These are phyloP conservation scores for Danio choprae DNA, from an alignment of 2,797 vertebrate genomes.

Conservation along the genomic window DNA sequence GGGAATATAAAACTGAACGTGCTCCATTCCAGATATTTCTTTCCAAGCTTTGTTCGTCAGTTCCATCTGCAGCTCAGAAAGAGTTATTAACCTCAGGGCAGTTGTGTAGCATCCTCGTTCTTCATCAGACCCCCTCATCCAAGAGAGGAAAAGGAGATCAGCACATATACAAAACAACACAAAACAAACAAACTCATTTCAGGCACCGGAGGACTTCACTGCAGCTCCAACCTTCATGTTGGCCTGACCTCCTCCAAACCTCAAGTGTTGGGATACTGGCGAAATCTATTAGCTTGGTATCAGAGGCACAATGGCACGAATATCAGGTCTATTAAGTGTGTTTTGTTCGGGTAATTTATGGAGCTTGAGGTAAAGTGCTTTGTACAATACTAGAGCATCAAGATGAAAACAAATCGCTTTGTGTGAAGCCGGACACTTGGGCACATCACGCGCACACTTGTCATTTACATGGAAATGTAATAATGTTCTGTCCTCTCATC, in stretches of 20 bases:
- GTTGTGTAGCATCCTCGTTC: conserved; percentile 36
- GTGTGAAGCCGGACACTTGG: conserved; percentile 77
- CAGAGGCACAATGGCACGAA: conserved; percentile 71
- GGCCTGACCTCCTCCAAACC: conserved; percentile 75
- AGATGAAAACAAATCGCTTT: conserved; percentile 78
- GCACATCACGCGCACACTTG: conserved; percentile 75
- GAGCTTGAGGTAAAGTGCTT: conserved; percentile 65
- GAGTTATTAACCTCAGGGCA: conserved; percentile 61
- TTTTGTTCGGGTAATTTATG: conserved; percentile 78
- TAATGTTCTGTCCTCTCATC: conserved; percentile 69
- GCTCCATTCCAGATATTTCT: conserved; percentile 23
- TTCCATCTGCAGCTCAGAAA: conserved; percentile 55
- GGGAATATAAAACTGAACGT: conserved; percentile 3
- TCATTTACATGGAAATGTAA: conserved; percentile 83
- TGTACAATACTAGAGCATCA: conserved; percentile 73
- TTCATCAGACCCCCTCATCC: conserved; percentile 34
- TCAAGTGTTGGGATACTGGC: conserved; percentile 74
- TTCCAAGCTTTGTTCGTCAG: conserved; percentile 20
- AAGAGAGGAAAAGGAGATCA: conserved; percentile 28
- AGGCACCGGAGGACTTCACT: conserved; percentile 60
- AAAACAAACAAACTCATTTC: conserved; percentile 58
- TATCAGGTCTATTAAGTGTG: conserved; percentile 71
- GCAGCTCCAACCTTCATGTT: conserved; percentile 66
- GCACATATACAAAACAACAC: conserved; percentile 63
- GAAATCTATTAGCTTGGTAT: conserved; percentile 77